A percentile compares a stretch with the other conserved stretches of the same genome.
phyloP scores from a whole-genome alignment of 2,113 vertebrate genomes.

The Eulacestoma nigropectus region DNA sequence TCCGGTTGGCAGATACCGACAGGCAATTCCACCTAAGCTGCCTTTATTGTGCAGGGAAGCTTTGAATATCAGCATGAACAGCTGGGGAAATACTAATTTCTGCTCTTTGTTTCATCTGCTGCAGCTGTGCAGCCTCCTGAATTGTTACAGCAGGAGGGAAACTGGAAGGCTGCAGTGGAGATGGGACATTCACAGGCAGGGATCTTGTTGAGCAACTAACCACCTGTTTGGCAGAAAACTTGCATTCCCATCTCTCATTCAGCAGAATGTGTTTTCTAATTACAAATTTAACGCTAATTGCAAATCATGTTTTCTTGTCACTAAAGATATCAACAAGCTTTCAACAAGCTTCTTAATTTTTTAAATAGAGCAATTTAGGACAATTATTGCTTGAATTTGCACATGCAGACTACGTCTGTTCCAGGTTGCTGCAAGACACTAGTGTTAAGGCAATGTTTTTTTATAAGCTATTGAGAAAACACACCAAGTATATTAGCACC shows the following conservation, averaged over 20 bases:
- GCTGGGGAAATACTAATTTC: not conserved
- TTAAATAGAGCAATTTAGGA: not conserved
- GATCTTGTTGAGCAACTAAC: not conserved
- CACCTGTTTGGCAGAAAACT: not conserved
- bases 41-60: not conserved
- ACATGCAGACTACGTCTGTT: not conserved
- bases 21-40: not conserved
- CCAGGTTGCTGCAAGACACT: not conserved
- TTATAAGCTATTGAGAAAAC: not conserved
- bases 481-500: not conserved
- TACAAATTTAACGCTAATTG: constrained; percentile 34
- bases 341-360: constrained; percentile 21
- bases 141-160: not conserved
- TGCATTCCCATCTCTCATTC: not conserved
- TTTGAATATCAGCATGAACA: not conserved
- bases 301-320: not conserved
- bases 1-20: not conserved
- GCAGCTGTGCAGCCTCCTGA: not conserved
- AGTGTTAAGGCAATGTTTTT: not conserved
- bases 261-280: constrained; percentile 42
- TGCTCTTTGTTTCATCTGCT: not conserved
- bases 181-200: not conserved
- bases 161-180: not conserved
- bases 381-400: constrained; percentile 40
- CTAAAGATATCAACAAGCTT: not conserved